Percentiles rank a stretch among this genome's conserved stretches.
phyloP scores from a whole-genome alignment of 2,888 invertebrate genomes.

The Bellardia bayeri region DNA sequence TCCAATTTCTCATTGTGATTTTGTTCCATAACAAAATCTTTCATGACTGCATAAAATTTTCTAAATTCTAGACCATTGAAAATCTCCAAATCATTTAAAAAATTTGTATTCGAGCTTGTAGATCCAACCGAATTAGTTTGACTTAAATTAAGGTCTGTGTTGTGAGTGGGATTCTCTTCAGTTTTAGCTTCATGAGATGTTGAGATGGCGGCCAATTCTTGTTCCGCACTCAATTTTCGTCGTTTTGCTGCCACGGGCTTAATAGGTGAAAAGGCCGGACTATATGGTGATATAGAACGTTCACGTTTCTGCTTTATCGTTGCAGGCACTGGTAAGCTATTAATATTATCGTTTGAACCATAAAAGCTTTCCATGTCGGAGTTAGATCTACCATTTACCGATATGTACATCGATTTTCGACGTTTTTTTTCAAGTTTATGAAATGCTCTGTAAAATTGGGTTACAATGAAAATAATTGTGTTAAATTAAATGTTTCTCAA shows the following conservation, averaged over 20 bases:
- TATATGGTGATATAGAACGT: slow-evolving; percentile 81
- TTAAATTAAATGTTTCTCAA: too few species aligned
- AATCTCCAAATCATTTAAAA: slow-evolving; percentile 70
- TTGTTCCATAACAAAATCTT: slow-evolving; percentile 79
- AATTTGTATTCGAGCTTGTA: slow-evolving; percentile 14
- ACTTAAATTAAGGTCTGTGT: slow-evolving; percentile 38
- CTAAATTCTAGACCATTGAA: slow-evolving; percentile 78
- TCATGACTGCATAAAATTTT: slow-evolving; percentile 78
- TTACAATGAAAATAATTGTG: too few species aligned
- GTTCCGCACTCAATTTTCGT: slow-evolving; percentile 77
- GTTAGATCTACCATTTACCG: slow-evolving; percentile 56
- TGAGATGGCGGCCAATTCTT: background rate
- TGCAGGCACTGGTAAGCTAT: slow-evolving; percentile 74
- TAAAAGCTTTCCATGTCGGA: slow-evolving; percentile 81
- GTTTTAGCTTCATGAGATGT: background rate
- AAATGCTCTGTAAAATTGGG: slow-evolving; percentile 71
- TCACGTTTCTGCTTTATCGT: slow-evolving; percentile 77
- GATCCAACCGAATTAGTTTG: slow-evolving; percentile 39
- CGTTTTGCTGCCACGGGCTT: slow-evolving; percentile 77
- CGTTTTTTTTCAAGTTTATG: slow-evolving; percentile 75
- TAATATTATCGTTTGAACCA: slow-evolving; percentile 78
- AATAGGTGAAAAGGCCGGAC: slow-evolving; percentile 82
- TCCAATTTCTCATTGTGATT: slow-evolving; percentile 78
- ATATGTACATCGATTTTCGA: slow-evolving; percentile 75
- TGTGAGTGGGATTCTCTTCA: background rate